phyloP scores from a whole-genome alignment of 2,797 vertebrate genomes.

The Tragelaphus oryx region DNA sequence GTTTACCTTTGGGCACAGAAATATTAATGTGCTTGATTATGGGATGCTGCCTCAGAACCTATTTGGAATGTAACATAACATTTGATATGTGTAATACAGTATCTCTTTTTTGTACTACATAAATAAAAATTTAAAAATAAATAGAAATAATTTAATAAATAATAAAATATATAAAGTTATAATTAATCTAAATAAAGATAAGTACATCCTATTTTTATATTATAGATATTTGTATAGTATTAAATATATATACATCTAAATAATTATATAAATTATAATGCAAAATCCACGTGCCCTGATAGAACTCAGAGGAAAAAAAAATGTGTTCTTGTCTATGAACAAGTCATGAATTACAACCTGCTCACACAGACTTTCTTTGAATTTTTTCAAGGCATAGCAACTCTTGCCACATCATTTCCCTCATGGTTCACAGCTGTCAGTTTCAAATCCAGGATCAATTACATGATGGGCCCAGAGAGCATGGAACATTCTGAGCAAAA shows the following conservation, averaged over 20 bases:
- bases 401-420: neutral
- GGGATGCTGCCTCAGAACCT: neutral
- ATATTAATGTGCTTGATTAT: neutral
- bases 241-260: neutral
- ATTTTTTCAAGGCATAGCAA: neutral
- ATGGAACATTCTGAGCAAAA: neutral
- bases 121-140: neutral
- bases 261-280: neutral
- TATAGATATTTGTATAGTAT: neutral
- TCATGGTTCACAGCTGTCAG: conserved; percentile 1
- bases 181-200: neutral
- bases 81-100: neutral
- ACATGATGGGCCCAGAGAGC: neutral
- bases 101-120: neutral
- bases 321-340: neutral
- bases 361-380: neutral
- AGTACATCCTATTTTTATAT: neutral
- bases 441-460: conserved; percentile 45
- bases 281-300: neutral
- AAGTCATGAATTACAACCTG: neutral
- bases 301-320: neutral
- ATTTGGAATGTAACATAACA: neutral
- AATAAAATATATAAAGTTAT: neutral
- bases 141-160: neutral
- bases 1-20: neutral